Percentiles rank a stretch among this genome's conserved stretches.
Evolutionary conservation across 2,797 vertebrate genomes (phyloP).

Genomic region (Esox lucius): DNA sequence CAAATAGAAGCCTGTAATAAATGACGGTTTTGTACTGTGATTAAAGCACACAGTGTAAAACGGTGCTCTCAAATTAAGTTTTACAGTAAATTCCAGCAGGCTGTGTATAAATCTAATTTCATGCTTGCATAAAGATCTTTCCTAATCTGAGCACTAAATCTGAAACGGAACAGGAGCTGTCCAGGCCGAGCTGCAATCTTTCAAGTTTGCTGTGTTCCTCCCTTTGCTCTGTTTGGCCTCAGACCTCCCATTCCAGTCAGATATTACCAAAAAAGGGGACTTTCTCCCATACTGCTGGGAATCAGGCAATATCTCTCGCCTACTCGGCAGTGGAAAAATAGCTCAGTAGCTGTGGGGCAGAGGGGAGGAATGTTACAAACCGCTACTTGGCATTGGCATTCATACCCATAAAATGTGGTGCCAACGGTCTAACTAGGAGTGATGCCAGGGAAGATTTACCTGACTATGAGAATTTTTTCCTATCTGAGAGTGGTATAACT

Average conservation of each 20-base stretch:
- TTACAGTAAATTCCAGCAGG: not conserved
- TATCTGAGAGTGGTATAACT: not conserved
- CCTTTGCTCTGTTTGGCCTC: slow-evolving; percentile 47
- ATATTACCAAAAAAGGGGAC: slow-evolving; percentile 79
- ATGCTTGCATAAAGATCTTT: not conserved
- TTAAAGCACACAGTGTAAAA: no score
- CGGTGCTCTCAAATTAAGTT: no score
- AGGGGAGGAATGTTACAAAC: slow-evolving; percentile 56
- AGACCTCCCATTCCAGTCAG: slow-evolving; percentile 51
- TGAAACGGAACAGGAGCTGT: slow-evolving; percentile 7
- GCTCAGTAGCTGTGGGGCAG: slow-evolving; percentile 34
- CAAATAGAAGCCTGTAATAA: no score
- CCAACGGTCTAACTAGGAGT: not conserved
- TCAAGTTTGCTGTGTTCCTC: slow-evolving; percentile 52
- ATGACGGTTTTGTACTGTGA: no score
- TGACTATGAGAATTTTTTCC: not conserved
- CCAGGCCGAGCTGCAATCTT: slow-evolving; percentile 56
- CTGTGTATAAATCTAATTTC: not conserved
- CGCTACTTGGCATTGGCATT: slow-evolving; percentile 48
- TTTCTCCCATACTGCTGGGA: slow-evolving; percentile 38
- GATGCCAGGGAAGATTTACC: not conserved
- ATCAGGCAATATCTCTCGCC: slow-evolving; percentile 54
- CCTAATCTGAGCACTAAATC: not conserved
- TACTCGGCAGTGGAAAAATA: slow-evolving; percentile 22
- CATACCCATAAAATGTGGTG: slow-evolving; percentile 22